Base-by-base conservation (phyloP, 2,797 vertebrate genomes). In the Gadopsis marmoratus region DNA sequence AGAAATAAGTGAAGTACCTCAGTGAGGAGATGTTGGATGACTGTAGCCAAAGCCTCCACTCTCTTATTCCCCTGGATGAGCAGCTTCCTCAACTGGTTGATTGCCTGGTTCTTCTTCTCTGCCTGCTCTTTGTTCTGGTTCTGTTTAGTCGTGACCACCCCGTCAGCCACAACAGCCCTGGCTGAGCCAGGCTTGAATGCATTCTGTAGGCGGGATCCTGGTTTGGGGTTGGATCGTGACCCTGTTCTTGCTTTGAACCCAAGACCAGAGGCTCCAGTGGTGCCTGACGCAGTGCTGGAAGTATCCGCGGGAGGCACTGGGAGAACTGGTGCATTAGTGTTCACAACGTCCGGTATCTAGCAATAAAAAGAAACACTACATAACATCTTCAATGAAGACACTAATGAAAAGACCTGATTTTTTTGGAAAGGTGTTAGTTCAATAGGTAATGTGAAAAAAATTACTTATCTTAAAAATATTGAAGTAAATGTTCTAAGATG, bases 11-110 rank as follows among this genome's bases (percentile, higher is more conserved):
- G 3, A 6, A 17, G 58, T 85, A 96, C 95, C 94, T 95, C 93
- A 21, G 66, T 78, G 75, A 95, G 94, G 65, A 96, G 73, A 53
- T 95, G 94, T 45, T 96, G 95, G 77, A 96, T 87, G 60, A 96
- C 94, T 5, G 89, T 84, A n/a, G 94, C 93, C 33, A 96, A 90
- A 56, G 94, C 94, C 82, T 96, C 95, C 76, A 94, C 90, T 31
- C 76, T 87, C 21, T 54, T 87, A 16, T 95, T 95, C 12, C 93
- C 92, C 29, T 93, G 93, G n/a, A 78, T 11, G 0, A 95, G 90
- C 26, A 95, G 87, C 63, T 74, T 93, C 78, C 81, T 92, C 64
- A 95, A 91, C 66, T 94, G 94, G 53, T 10, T 73, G 68, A 93
- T 66, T 54, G 87, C 86, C 68, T 91, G 91, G 85, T 86, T 94